Evolutionary conservation across 2,797 vertebrate species (phyloP).

Genomic region (Tangara arthus): DNA sequence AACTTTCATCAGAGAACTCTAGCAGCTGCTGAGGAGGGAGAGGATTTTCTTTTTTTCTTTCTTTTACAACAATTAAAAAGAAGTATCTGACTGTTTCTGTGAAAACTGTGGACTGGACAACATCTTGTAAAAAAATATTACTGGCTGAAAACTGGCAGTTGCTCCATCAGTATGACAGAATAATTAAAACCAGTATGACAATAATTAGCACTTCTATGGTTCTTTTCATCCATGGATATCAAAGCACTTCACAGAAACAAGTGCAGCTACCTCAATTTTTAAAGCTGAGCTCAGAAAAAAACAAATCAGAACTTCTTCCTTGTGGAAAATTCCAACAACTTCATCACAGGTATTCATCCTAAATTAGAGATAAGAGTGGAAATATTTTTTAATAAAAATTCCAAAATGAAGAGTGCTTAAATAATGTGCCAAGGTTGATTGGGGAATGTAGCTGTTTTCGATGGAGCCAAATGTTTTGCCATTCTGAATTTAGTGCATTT

Average conservation of each 20-base stretch:
- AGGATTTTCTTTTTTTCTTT: not conserved
- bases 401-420: not conserved
- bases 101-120: conserved; percentile 16
- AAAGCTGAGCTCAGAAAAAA: conserved; percentile 36
- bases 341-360: not conserved
- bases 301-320: not conserved
- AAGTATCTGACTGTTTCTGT: not conserved
- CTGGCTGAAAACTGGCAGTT: conserved; percentile 16
- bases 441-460: not conserved
- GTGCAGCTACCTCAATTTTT: conserved; percentile 60
- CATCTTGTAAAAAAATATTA: conserved; percentile 5
- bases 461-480: not conserved
- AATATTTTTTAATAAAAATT: not conserved
- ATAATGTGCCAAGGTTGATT: not conserved
- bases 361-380: not conserved
- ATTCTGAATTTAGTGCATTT: not conserved
- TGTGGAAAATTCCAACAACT: conserved; percentile 46
- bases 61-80: conserved; percentile 28
- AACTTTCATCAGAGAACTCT: not conserved
- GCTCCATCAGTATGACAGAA: conserved; percentile 31
- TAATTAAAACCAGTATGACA: conserved; percentile 66
- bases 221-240: conserved; percentile 66
- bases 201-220: conserved; percentile 67
- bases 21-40: not conserved
- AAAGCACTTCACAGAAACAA: conserved; percentile 62